Evolutionary conservation across 2,888 invertebrate genomes (phyloP).

Genomic region (Platerodrilus igneus): DNA sequence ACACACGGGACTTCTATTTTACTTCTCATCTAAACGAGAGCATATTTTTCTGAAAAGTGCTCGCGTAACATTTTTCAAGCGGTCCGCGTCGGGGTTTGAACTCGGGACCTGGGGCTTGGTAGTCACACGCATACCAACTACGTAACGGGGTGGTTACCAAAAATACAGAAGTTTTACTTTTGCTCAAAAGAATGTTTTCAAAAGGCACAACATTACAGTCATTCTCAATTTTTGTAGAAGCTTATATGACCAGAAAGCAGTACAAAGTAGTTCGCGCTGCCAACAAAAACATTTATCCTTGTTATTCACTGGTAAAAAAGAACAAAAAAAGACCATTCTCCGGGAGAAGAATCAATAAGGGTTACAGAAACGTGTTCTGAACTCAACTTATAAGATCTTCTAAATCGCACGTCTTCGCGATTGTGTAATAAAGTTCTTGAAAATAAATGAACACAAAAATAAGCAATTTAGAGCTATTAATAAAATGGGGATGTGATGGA

Average conservation of each 20-base stretch:
- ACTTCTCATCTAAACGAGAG: too few relatives aligned
- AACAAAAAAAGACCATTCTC: slow-evolving; percentile 11
- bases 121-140: too few relatives aligned
- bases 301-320: slow-evolving; percentile 8
- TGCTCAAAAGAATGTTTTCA: too few relatives aligned
- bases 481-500: slow-evolving; percentile 31
- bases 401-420: slow-evolving; percentile 20
- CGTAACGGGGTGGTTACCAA: too few relatives aligned
- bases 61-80: too few relatives aligned
- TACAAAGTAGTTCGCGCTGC: slow-evolving; percentile 2
- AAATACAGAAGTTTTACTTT: too few relatives aligned
- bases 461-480: slow-evolving; percentile 18
- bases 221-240: slow-evolving; percentile 6
- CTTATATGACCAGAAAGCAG: slow-evolving; percentile 3
- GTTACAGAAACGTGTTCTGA: slow-evolving; percentile 12
- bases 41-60: too few relatives aligned
- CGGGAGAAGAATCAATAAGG: slow-evolving; percentile 5
- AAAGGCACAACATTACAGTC: background rate
- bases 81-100: too few relatives aligned
- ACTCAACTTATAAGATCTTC: slow-evolving; percentile 6
- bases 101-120: too few relatives aligned
- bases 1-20: too few relatives aligned
- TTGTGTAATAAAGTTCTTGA: slow-evolving; percentile 21
- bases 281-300: slow-evolving; percentile 7
- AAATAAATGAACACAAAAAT: slow-evolving; percentile 14